A percentile compares a stretch with the other conserved stretches of the same genome.
Conservation (phyloP, 2,113 vertebrate species). For the Natator depressus region DNA sequence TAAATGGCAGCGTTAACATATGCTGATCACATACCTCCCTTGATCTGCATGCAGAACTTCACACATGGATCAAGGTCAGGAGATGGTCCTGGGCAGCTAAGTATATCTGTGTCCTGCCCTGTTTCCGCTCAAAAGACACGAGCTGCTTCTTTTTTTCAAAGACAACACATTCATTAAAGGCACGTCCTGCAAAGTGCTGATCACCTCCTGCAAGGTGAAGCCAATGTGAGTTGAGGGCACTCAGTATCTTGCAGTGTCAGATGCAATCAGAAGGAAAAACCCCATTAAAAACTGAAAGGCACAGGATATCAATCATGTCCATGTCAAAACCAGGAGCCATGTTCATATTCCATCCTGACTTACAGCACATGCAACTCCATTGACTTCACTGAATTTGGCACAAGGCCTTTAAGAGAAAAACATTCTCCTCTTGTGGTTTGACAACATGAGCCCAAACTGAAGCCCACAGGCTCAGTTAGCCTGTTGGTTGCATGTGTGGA, state of each 20-base stretch:
- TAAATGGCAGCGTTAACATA: background rate
- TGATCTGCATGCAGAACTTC: background rate
- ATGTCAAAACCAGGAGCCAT: background rate
- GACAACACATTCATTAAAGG: background rate
- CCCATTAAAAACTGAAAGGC: background rate
- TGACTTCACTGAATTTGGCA: background rate
- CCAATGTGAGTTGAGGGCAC: background rate
- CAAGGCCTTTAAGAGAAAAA: background rate
- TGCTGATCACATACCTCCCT: background rate
- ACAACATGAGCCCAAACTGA: accelerated
- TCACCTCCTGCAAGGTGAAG: background rate
- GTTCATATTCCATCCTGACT: background rate
- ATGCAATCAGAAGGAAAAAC: background rate
- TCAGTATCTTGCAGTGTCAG: background rate
- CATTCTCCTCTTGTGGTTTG: background rate
- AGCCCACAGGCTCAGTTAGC: background rate
- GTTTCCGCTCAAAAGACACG: background rate
- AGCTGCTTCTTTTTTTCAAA: background rate
- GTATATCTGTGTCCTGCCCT: background rate
- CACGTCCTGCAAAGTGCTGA: background rate
- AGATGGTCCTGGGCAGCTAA: background rate
- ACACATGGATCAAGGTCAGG: background rate
- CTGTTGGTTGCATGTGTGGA: accelerated
- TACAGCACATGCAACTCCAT: background rate
- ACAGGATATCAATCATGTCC: background rate